Evolutionary conservation across 2,888 invertebrate genomes (phyloP), one percentile per base, ranked within the genome.

Genomic region (Lottia scabra): DNA sequence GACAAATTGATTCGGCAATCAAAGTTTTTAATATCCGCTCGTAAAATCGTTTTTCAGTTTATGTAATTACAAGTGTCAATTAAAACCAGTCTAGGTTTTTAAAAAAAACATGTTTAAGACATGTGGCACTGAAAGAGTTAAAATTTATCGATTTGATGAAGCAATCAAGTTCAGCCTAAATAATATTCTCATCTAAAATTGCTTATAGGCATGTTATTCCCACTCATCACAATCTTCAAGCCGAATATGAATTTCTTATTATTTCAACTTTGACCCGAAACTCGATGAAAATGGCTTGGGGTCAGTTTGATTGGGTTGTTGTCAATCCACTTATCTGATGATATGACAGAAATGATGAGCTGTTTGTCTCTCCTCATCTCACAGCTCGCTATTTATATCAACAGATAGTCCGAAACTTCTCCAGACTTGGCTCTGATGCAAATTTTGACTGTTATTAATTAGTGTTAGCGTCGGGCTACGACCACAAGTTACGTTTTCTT

Each of bases 201-300:
- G 56, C 56, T 23, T 23, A 56, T 19, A 23, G 56, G 56, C 56
- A 56, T 56, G 56, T 56, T 23, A 56, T 56, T 56, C 56, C 19
- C 56, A 56, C 19, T 56, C 19, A 56, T 56, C 56, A 56, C 23
- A 19, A 23, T n/a, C 23, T 56, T 23, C 19, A 56, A 10, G 56
- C 56, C 19, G 23, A 56, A 56, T 56, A 56, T 56, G 56, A 56
- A 56, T 56, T 19, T 56, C 56, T 56, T 56, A 56, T 56, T 56
- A 56, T 56, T 56, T 56, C 56, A 56, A 56, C 56, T 56, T 56
- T 56, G 56, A 56, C 56, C 56, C 56, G 56, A 23, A 56, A 56
- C 19, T 13, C 56, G 23, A 56, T 23, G 23, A 56, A 56, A 23
- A 56, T 19, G 23, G 56, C 56, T 23, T 23, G 56, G 10, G 56